Evolutionary conservation across 2,113 vertebrate genomes (phyloP).

Genomic region (Prionailurus viverrinus): DNA sequence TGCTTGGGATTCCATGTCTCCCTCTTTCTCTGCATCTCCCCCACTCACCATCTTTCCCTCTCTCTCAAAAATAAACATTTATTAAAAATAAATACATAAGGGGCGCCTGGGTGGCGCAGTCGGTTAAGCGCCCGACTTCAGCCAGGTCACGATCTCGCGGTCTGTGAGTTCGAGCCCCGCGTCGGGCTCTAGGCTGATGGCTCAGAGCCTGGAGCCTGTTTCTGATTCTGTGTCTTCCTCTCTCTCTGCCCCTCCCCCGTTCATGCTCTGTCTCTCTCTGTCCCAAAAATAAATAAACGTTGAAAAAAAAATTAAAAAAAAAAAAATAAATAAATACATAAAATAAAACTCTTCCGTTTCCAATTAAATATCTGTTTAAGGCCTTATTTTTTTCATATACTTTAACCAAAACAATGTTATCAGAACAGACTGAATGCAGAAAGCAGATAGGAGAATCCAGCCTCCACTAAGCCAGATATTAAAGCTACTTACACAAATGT

Average conservation of each 20-base stretch:
- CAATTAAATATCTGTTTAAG: neutral
- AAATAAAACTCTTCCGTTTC: neutral
- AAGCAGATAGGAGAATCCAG: neutral
- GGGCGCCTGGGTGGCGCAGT: no score
- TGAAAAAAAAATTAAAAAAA: no score
- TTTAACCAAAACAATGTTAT: neutral
- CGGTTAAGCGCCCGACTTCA: no score
- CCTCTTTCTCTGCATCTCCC: neutral
- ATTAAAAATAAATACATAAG: neutral
- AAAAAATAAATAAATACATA: neutral
- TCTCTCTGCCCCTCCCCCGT: no score
- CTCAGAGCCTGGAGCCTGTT: no score
- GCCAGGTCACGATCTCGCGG: no score
- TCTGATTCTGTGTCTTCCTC: no score
- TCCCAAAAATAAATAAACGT: no score
- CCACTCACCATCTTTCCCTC: neutral
- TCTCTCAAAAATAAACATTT: neutral
- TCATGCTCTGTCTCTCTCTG: no score
- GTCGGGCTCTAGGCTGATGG: no score
- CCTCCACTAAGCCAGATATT: neutral
- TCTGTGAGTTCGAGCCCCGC: no score
- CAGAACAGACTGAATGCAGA: neutral
- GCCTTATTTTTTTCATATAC: neutral
- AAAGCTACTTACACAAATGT: constrained; percentile 30
- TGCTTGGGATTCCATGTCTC: neutral